Conservation (phyloP, 2,113 vertebrate species). For the Callospermophilus lateralis region DNA sequence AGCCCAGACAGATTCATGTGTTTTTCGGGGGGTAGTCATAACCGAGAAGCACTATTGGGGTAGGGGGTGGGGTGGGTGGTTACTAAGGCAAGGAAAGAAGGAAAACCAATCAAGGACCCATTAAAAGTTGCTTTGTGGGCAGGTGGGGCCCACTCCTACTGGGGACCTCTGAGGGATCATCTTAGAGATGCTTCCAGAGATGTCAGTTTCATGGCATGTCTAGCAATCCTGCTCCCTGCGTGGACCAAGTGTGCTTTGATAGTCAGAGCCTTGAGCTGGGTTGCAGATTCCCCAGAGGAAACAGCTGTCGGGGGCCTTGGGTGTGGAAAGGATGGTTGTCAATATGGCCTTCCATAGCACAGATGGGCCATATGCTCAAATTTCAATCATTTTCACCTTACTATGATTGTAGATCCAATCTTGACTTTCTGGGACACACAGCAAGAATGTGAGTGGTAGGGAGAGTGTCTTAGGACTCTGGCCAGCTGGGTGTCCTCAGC, state of each 20-base stretch:
- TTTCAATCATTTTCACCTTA: background rate
- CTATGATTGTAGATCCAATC: background rate
- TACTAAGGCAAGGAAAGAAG: background rate
- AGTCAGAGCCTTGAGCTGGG: background rate
- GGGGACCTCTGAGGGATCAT: background rate
- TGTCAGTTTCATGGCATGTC: background rate
- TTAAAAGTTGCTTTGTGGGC: background rate
- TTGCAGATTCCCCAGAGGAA: background rate
- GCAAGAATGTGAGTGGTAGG: background rate
- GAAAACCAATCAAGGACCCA: background rate
- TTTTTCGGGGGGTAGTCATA: background rate
- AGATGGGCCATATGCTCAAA: background rate
- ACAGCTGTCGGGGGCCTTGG: background rate
- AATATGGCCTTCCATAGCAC: accelerated
- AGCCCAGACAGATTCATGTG: background rate
- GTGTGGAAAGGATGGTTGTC: background rate
- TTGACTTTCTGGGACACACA: background rate
- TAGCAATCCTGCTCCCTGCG: background rate
- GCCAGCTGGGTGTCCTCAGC: background rate
- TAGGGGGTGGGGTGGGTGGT: background rate
- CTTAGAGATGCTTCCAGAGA: background rate
- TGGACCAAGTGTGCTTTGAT: background rate
- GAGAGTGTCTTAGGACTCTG: background rate
- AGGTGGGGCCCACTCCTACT: background rate
- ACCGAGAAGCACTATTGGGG: background rate